Evolutionary conservation across 2,113 vertebrate genomes (phyloP), one percentile per base, ranked within the genome.

Genomic region (Chlamydotis undulata): DNA sequence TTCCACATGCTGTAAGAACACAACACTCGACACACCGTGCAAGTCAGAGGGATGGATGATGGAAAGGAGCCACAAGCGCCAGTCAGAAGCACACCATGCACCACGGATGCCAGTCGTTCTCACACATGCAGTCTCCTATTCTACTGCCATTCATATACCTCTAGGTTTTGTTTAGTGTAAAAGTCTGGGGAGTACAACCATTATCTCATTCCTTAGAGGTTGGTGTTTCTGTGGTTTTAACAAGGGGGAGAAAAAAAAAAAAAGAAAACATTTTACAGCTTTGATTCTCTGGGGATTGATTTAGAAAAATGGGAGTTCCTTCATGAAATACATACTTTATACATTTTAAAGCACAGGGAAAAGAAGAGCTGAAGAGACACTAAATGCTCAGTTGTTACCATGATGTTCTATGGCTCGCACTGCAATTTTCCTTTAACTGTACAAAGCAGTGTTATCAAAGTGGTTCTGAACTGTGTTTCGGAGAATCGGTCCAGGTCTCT

Each of bases 1-100:
- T 83, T 93, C 84, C 92, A 91, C 98, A 98, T 97, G 97, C 97
- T 93, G 80, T 91, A 96, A 93, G 68, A 96, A 97, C 84, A 95
- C 91, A 94, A 97, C 93, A 91, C 95, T 73, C 92, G 15, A 96
- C 96, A 96, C 96, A 82, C 96, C 95, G 29, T 95, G 96, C 94
- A 95, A 94, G 83, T 94, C 92, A 78, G 87, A 89, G 74, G 63
- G 73, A 94, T n/a, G 87, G 81, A 81, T 43, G 80, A 57, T 21
- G 89, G 92, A 50, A 39, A 89, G 93, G 88, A 95, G 91, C 60
- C 94, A 90, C 95, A 82, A 94, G 67, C 59, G 83, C 89, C 94
- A 64, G 45, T 91, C 90, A 29, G 96, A 95, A 98, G 97, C 97
- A 96, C 59, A 31, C 74, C 97, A 98, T 97, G 98, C 97, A 97